Percentiles rank a stretch among this genome's conserved stretches.
Evolutionary conservation across 2,797 vertebrate genomes (phyloP).

Genomic region (Morelia viridis): DNA sequence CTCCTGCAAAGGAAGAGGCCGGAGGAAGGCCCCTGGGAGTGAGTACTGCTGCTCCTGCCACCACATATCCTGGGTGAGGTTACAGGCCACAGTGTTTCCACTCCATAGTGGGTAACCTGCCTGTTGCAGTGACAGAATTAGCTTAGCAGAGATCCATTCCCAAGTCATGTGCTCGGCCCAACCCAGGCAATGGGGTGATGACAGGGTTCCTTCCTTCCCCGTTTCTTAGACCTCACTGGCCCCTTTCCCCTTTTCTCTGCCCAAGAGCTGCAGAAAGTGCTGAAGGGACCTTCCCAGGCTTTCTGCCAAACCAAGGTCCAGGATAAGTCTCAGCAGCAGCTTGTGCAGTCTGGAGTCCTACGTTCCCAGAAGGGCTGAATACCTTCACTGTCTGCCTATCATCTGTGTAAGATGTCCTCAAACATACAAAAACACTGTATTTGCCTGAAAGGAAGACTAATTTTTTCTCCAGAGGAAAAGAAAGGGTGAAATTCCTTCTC

Average conservation of each 20-base stretch:
- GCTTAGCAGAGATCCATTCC: not conserved
- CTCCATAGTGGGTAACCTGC: not conserved
- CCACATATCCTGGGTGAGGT: not conserved
- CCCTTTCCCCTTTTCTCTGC: not conserved
- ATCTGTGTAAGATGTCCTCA: not conserved
- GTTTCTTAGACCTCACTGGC: not conserved
- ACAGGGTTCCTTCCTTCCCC: not conserved
- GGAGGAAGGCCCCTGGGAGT: not conserved
- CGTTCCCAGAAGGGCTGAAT: conserved; percentile 2
- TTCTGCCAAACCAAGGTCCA: not conserved
- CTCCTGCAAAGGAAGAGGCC: not conserved
- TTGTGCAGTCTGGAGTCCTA: not conserved
- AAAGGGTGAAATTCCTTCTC: not conserved
- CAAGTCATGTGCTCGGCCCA: not conserved
- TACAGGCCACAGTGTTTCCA: not conserved
- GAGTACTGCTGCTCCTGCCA: not conserved
- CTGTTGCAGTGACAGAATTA: not conserved
- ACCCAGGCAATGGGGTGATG: not conserved
- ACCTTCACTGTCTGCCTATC: not conserved
- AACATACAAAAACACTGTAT: not conserved
- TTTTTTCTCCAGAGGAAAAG: not conserved
- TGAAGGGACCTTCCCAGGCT: not conserved
- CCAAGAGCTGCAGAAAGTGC: not conserved
- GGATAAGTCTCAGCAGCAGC: fast-evolving
- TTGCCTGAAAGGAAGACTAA: not conserved